A percentile compares a stretch with the other conserved stretches of the same genome.
phyloP scores from a whole-genome alignment of 1,140 invertebrate species.

The Vollenhovia emeryi region DNA sequence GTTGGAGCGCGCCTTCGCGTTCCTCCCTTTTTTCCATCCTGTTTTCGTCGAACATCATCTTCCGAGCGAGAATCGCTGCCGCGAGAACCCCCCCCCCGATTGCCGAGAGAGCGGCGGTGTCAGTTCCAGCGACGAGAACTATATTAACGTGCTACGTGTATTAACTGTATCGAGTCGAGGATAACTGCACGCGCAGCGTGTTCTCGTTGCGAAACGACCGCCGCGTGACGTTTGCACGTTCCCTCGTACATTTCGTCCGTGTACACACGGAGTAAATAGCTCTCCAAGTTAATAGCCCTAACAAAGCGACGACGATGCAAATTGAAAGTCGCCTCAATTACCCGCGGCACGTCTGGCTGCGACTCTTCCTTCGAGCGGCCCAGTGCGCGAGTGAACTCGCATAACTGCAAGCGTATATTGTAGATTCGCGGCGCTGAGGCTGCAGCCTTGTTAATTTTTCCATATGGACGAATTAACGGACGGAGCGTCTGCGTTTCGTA shows the following conservation, averaged over 20 bases:
- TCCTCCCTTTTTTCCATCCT: not conserved
- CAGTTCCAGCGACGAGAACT: conserved; percentile 3
- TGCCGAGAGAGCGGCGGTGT: conserved; percentile 3
- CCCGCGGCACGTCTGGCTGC: not conserved
- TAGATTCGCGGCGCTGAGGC: not conserved
- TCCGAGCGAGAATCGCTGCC: conserved; percentile 10
- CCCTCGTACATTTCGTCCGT: not conserved
- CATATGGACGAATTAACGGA: not conserved
- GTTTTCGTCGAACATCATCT: conserved; percentile 43
- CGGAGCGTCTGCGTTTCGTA: not conserved
- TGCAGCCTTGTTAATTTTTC: not conserved
- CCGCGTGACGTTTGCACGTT: conserved; percentile 24
- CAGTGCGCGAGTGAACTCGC: not conserved
- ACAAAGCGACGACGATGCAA: conserved; percentile 4
- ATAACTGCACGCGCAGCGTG: not conserved
- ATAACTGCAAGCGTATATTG: not conserved
- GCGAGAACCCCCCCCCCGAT: not conserved
- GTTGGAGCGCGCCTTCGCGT: not conserved
- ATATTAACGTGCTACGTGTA: conserved; percentile 23
- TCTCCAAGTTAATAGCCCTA: too few relatives aligned
- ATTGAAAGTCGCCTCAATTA: conserved; percentile 17
- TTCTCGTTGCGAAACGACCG: conserved; percentile 16
- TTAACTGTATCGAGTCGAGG: not conserved
- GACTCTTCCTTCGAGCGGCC: not conserved
- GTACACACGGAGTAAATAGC: too few relatives aligned